A percentile compares a stretch with the other conserved stretches of the same genome.
Evolutionary conservation across 37 sponge, comb jelly and placozoan species (phyloP).

Genomic region (Cladorhizidae sp.): DNA sequence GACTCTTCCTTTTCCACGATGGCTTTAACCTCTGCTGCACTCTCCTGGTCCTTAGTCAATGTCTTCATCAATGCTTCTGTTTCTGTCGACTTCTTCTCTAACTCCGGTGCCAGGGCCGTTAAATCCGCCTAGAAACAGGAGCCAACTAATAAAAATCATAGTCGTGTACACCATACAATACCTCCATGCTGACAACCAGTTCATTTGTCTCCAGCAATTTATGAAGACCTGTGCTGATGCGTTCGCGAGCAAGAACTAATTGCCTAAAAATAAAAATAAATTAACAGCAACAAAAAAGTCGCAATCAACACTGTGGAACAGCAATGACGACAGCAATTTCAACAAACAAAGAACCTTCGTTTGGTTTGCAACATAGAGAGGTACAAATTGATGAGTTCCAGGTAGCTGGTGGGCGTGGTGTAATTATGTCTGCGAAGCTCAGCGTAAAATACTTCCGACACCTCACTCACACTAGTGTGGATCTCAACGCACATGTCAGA

Average conservation of each 20-base stretch:
- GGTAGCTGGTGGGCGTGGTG: conserved; percentile 98
- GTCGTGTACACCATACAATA: too few species aligned
- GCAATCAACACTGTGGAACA: neutral
- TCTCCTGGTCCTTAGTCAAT: conserved; percentile 90
- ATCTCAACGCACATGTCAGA: conserved; percentile 94
- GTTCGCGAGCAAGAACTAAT: conserved; percentile 74
- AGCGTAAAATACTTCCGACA: conserved; percentile 93
- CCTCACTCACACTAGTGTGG: conserved; percentile 89
- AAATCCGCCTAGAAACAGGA: conserved; percentile 72
- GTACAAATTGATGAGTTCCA: conserved; percentile 97
- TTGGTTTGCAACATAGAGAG: conserved; percentile 95
- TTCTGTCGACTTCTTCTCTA: conserved; percentile 87
- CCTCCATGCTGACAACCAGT: conserved; percentile 92
- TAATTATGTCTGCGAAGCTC: conserved; percentile 94
- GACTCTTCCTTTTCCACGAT: conserved; percentile 96
- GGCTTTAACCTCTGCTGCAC: conserved; percentile 85
- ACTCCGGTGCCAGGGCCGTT: conserved; percentile 90
- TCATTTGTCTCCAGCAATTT: conserved; percentile 97
- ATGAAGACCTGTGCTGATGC: conserved; percentile 95
- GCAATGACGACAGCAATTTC: neutral
- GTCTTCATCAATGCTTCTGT: conserved; percentile 87
- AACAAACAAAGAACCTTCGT: conserved; percentile 49
- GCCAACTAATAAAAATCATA: neutral
- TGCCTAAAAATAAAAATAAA: conserved; percentile 55
- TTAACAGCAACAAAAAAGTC: neutral